These are phyloP conservation scores for Thysanoteuthis rhombus DNA, from an alignment of 2,888 invertebrate species.

Conservation along the genomic window DNA sequence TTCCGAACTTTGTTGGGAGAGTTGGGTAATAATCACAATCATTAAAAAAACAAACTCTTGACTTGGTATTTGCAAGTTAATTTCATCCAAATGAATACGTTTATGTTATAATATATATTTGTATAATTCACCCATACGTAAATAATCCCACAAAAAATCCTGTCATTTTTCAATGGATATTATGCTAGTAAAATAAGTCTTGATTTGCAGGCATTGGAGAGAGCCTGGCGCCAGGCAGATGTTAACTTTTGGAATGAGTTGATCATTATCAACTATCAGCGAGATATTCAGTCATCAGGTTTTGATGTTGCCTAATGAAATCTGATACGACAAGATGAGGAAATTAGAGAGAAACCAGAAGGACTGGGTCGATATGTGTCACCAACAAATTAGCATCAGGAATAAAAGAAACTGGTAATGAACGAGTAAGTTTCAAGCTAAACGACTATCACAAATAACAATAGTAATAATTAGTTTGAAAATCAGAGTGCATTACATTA, in stretches of 20 bases:
- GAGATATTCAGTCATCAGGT: neutral
- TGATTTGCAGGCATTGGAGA: no score
- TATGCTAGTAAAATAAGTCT: no score
- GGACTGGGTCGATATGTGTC: neutral
- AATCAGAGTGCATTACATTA: neutral
- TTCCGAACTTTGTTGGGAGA: no score
- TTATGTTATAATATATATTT: no score
- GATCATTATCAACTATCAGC: neutral
- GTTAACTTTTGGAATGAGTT: neutral
- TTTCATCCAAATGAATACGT: no score
- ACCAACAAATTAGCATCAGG: neutral
- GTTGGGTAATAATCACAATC: no score
- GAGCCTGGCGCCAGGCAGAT: neutral
- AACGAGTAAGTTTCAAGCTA: neutral
- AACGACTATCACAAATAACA: neutral
- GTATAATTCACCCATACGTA: no score
- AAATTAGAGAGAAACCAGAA: neutral
- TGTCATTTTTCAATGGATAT: no score
- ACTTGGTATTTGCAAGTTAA: no score
- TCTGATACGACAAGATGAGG: neutral
- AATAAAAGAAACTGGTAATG: neutral
- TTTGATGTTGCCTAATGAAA: neutral
- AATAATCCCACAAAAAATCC: no score
- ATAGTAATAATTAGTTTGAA: neutral
- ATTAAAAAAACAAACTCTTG: no score